Evolutionary conservation across 2,113 vertebrate genomes (phyloP).

Genomic region (Rhadina sibilatrix): DNA sequence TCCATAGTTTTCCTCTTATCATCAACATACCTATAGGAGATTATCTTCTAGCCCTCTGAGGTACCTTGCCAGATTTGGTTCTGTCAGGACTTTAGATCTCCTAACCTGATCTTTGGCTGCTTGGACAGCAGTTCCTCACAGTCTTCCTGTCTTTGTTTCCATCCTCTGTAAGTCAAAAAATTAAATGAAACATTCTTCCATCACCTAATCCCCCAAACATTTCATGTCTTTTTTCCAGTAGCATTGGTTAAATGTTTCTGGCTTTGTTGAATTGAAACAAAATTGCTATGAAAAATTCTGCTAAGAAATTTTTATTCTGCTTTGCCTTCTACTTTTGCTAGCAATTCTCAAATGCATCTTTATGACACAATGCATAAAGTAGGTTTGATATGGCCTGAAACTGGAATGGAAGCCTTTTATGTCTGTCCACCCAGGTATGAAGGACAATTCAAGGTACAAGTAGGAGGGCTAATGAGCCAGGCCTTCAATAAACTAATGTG

Average conservation of each 20-base stretch:
- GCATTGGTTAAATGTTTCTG: background rate
- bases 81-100: background rate
- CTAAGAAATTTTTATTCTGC: background rate
- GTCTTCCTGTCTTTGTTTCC: background rate
- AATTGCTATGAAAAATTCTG: background rate
- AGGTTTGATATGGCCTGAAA: background rate
- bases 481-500: background rate
- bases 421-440: background rate
- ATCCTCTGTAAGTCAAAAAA: background rate
- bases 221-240: background rate
- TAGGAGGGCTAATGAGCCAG: background rate
- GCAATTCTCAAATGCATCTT: background rate
- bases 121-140: background rate
- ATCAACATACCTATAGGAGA: background rate
- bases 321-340: background rate
- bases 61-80: background rate
- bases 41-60: background rate
- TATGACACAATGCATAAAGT: background rate
- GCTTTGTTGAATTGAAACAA: background rate
- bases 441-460: background rate
- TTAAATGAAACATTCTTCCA: background rate
- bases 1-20: background rate
- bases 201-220: background rate
- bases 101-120: background rate
- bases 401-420: background rate